Evolutionary conservation across 2,113 vertebrate genomes (phyloP).

Genomic region (Tinamus guttatus): DNA sequence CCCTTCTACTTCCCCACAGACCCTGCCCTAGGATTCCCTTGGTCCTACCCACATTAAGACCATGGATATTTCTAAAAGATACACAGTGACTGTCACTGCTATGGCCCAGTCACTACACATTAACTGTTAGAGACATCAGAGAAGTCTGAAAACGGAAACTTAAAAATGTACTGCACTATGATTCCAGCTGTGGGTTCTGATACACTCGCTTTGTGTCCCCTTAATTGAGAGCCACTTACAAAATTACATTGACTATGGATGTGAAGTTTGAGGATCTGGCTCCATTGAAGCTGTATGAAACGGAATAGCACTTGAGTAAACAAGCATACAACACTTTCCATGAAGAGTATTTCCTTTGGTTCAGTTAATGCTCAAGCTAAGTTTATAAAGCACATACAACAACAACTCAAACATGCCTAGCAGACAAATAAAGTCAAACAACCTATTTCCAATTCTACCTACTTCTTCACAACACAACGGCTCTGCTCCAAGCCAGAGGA

Average conservation of each 20-base stretch:
- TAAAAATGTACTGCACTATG: neutral
- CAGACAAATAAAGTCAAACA: neutral
- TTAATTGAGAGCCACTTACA: neutral
- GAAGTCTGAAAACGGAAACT: neutral
- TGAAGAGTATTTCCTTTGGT: rapidly evolving
- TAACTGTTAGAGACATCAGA: neutral
- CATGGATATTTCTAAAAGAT: neutral
- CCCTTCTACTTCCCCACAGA: neutral
- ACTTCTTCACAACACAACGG: neutral
- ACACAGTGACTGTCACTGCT: neutral
- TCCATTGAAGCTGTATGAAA: neutral
- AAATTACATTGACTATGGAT: neutral
- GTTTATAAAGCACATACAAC: neutral
- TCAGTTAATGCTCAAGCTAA: neutral
- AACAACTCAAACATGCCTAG: neutral
- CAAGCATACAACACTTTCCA: neutral
- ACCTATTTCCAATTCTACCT: neutral
- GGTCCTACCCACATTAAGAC: neutral
- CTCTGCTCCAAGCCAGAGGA: neutral
- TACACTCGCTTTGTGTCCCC: neutral
- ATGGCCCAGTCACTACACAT: neutral
- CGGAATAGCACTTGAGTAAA: neutral
- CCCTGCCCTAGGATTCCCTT: too few relatives aligned
- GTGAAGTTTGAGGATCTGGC: neutral
- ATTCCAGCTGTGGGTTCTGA: neutral